Base-by-base conservation (phyloP, 2,888 invertebrate genomes). In the Odiellus spinosus region DNA sequence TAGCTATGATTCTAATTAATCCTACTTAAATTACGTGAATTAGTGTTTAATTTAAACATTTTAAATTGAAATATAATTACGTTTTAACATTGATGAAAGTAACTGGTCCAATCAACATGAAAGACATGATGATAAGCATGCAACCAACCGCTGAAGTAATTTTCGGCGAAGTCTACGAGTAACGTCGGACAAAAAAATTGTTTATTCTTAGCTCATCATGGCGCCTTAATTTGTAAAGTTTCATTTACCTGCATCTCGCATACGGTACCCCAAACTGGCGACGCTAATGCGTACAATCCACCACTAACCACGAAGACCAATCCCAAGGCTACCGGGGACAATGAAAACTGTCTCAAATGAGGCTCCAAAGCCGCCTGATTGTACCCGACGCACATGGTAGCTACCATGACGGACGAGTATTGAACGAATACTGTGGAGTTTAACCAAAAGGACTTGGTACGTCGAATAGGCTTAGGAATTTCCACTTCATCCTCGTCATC, bases 221-320 rank as follows among this genome's bases (percentile, higher is more conserved):
- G n/a, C n/a, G n/a, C n/a, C n/a, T n/a, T n/a, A n/a, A n/a, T 10
- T 15, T 36, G 14, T 14, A 6, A 12, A 36, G 14, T 36, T 8
- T 15, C 12, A 36, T 46, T 50, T 45, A 56, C 53, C 18, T 50
- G 71, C 56, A 74, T 76, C 65, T 86, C 85, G 59, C 83, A 83
- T 12, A 84, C 60, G 76, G 78, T 80, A 20, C 86, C 86, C 77
- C 81, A 85, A 2, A 67, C 68, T 0, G 86, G 85, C 0, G 85
- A 83, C 0, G 80, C 78, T 1, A 78, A 46, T 0, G 84, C 85
- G 64, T 86, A 86, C 10, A 77, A 72, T 0, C 79, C 82, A 2
- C 85, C 84, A 61, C 81, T 84, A 56, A 85, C 80, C 39, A 86
- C 77, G 61, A 86, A 87, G 76, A 86, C 80, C 44, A 82, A 64